A percentile compares a stretch with the other conserved stretches of the same genome.
phyloP scores from a whole-genome alignment of 1,140 invertebrate species.

The Vollenhovia emeryi region DNA sequence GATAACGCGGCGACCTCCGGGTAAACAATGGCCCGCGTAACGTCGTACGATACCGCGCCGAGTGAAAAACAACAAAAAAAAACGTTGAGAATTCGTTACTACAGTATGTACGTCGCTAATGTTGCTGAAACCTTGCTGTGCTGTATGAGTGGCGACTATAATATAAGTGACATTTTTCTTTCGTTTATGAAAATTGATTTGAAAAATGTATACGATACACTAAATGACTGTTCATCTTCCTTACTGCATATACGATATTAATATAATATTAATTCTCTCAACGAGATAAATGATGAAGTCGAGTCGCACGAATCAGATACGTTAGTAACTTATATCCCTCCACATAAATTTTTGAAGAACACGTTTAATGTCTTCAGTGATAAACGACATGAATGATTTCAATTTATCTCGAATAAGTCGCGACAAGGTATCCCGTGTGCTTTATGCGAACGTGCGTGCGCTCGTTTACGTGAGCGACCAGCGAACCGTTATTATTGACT shows the following conservation, averaged over 20 bases:
- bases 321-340: neutral
- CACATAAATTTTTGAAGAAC: neutral
- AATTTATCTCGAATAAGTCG: conserved; percentile 1
- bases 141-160: too few relatives aligned
- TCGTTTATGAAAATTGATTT: too few relatives aligned
- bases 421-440: neutral
- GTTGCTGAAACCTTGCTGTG: too few relatives aligned
- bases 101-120: too few relatives aligned
- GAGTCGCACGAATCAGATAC: neutral
- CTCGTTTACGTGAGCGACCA: conserved; percentile 39
- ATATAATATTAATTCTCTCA: neutral
- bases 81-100: too few relatives aligned
- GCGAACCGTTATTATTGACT: conserved; percentile 44
- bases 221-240: neutral
- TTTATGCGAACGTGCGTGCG: conserved; percentile 14
- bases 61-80: too few relatives aligned
- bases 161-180: too few relatives aligned
- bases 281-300: neutral
- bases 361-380: neutral
- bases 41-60: too few relatives aligned
- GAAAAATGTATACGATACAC: neutral
- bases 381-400: conserved; percentile 25
- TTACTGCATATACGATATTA: neutral
- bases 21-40: too few relatives aligned
- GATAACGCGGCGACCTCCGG: too few relatives aligned